Evolutionary conservation across 2,888 invertebrate genomes (phyloP).

Genomic region (Dryococelus australis): DNA sequence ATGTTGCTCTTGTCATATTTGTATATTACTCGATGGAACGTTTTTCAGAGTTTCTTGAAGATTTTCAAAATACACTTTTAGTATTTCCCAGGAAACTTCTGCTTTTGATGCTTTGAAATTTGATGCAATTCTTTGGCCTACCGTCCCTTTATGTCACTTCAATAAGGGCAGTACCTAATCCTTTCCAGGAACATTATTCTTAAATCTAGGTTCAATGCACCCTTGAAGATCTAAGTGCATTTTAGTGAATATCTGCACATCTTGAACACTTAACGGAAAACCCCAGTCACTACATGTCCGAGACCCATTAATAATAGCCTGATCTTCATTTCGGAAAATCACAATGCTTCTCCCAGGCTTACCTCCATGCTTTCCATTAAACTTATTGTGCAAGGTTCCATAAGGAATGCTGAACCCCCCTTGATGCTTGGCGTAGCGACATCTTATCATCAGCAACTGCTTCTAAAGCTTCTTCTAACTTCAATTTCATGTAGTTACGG

Average conservation of each 20-base stretch:
- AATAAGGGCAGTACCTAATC: slow-evolving; percentile 5
- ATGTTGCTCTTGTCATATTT: slow-evolving; percentile 53
- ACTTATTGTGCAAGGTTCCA: slow-evolving; percentile 23
- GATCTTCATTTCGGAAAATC: not conserved
- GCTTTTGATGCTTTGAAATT: slow-evolving; percentile 4
- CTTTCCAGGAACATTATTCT: slow-evolving; percentile 12
- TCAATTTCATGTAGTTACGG: not conserved
- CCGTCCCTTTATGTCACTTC: not conserved
- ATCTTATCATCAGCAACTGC: not conserved
- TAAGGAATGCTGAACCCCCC: not conserved
- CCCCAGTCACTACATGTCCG: not conserved
- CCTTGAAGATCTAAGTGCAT: not conserved
- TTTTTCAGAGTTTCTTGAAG: not conserved
- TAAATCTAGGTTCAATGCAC: not conserved
- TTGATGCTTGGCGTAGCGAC: not conserved
- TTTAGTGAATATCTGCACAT: not conserved
- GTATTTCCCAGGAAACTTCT: not conserved
- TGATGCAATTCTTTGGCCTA: slow-evolving; percentile 20
- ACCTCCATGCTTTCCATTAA: not conserved
- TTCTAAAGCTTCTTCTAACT: not conserved
- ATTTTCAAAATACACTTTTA: not conserved
- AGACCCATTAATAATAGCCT: not conserved
- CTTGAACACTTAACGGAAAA: not conserved
- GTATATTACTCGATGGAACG: slow-evolving; percentile 30
- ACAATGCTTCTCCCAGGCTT: not conserved